phyloP scores from a whole-genome alignment of 2,113 vertebrate species.

The Oreochromis spilurus region DNA sequence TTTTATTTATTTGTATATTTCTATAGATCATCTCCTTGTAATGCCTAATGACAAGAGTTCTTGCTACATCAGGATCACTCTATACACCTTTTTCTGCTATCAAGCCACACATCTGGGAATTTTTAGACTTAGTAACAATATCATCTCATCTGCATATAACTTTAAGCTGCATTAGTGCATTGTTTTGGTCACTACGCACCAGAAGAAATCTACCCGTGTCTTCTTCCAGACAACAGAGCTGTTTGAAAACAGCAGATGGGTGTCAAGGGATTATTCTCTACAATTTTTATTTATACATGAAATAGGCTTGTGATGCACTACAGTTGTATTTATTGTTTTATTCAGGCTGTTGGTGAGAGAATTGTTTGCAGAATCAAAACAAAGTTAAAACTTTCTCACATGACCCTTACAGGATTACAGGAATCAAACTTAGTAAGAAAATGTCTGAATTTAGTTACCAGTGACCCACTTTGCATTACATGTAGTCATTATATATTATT shows the following conservation, averaged over 20 bases:
- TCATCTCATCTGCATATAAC: not conserved
- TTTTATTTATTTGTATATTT: not conserved
- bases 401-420: not conserved
- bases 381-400: not conserved
- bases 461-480: not conserved
- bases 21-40: not conserved
- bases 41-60: not conserved
- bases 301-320: not conserved
- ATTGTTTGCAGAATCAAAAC: not conserved
- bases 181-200: not conserved
- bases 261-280: not conserved
- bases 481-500: not conserved
- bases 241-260: not conserved
- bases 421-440: not conserved
- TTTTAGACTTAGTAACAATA: not conserved
- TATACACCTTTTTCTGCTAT: not conserved
- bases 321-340: not conserved
- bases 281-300: not conserved
- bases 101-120: not conserved
- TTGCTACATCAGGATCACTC: not conserved
- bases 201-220: rapidly evolving
- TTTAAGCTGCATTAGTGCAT: not conserved
- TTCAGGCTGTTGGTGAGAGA: not conserved
- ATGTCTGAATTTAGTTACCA: not conserved
- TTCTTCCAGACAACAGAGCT: not conserved